Percentiles rank a stretch among this genome's conserved stretches.
Conservation (phyloP, 2,113 vertebrate genomes). For the Pangasianodon gigas region DNA sequence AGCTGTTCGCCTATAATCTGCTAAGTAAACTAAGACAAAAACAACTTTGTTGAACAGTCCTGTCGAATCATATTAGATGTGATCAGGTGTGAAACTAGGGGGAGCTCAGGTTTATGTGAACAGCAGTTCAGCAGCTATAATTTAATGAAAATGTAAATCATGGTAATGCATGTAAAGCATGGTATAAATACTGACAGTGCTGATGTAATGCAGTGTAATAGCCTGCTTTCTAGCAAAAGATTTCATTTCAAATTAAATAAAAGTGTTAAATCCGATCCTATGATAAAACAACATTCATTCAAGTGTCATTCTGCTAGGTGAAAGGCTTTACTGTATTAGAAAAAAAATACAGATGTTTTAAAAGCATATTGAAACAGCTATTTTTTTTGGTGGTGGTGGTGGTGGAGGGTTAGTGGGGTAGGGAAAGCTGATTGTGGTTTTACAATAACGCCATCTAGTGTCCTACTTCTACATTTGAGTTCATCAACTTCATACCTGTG, state of each 20-base stretch:
- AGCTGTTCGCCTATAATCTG: neutral
- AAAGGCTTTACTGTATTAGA: neutral
- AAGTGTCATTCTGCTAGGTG: neutral
- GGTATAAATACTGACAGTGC: neutral
- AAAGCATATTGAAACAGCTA: neutral
- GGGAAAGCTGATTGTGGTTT: neutral
- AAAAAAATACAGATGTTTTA: neutral
- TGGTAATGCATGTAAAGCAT: neutral
- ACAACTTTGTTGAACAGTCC: neutral
- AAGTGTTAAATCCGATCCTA: neutral
- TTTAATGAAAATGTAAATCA: neutral
- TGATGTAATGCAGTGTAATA: neutral
- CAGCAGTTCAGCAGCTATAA: neutral
- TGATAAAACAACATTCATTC: neutral
- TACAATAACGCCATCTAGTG: slow-evolving; percentile 56
- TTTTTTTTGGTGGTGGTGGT: neutral
- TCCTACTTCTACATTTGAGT: neutral
- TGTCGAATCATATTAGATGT: neutral
- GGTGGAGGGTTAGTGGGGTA: no score
- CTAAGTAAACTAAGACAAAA: neutral
- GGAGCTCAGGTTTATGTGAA: neutral
- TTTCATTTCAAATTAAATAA: neutral
- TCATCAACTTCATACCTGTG: neutral
- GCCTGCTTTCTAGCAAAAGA: neutral
- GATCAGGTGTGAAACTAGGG: neutral